phyloP scores from a whole-genome alignment of 53 echinoderm and acorn worm species.

The Echinarachnius parma region DNA sequence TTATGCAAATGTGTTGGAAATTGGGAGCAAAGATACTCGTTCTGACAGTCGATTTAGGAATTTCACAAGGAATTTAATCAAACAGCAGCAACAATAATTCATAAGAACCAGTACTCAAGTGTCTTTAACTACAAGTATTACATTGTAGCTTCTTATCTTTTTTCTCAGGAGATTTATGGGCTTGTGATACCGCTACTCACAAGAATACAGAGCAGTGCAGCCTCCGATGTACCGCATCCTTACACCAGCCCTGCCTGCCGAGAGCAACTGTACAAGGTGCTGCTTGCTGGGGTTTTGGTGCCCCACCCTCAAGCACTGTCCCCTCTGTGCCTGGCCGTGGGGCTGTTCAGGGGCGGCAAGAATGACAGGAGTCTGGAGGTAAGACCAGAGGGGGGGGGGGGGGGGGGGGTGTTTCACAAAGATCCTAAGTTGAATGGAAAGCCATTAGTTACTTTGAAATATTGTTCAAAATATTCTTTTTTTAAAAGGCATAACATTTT shows the following conservation, averaged over 20 bases:
- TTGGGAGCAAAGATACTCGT: too few relatives aligned
- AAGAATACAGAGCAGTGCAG: background rate
- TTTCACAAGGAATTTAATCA: too few relatives aligned
- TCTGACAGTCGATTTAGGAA: too few relatives aligned
- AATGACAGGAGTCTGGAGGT: conserved; percentile 64
- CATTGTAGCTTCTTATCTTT: background rate
- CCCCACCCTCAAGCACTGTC: conserved; percentile 86
- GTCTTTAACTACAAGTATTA: background rate
- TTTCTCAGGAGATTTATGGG: conserved; percentile 18
- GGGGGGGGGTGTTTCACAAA: too few relatives aligned
- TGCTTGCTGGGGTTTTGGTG: conserved; percentile 64
- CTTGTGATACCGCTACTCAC: conserved; percentile 7
- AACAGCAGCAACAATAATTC: too few relatives aligned
- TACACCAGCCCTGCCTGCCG: conserved; percentile 50
- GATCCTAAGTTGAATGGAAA: too few relatives aligned
- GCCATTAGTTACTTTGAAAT: too few relatives aligned
- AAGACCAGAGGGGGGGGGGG: too few relatives aligned
- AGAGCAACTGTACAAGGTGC: conserved; percentile 62
- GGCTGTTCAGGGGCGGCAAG: conserved; percentile 70
- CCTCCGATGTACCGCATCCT: background rate
- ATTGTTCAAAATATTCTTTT: too few relatives aligned
- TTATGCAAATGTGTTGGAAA: too few relatives aligned
- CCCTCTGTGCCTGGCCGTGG: conserved; percentile 62
- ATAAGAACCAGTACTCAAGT: too few relatives aligned
- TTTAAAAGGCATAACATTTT: too few relatives aligned